These are phyloP conservation scores for Oreochromis tanganicae DNA, from an alignment of 2,113 vertebrate species.

Conservation along the genomic window DNA sequence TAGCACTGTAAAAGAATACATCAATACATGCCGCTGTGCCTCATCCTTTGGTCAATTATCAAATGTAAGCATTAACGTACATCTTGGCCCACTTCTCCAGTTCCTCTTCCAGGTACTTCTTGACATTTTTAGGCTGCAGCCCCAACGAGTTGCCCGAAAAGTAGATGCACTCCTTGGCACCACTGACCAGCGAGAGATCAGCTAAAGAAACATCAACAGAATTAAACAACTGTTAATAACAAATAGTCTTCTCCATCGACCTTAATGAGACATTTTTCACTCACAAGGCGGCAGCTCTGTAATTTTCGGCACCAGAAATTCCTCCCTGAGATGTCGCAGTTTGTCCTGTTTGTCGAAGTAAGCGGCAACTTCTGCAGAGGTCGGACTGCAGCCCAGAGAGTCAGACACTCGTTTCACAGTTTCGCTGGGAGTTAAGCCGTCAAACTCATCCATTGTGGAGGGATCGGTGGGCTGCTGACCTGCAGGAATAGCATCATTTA, in stretches of 20 bases:
- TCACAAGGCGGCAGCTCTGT: slow-evolving; percentile 83
- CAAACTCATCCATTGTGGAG: slow-evolving; percentile 69
- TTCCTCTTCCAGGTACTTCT: slow-evolving; percentile 84
- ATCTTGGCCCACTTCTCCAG: slow-evolving; percentile 89
- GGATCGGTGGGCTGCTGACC: background rate
- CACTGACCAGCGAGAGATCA: slow-evolving; percentile 75
- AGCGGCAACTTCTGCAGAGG: slow-evolving; percentile 74
- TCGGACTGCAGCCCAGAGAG: slow-evolving; percentile 69
- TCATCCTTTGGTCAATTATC: background rate
- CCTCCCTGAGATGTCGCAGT: slow-evolving; percentile 73
- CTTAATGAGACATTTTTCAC: slow-evolving; percentile 3
- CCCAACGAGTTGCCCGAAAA: slow-evolving; percentile 89
- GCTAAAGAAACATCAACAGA: slow-evolving; percentile 61
- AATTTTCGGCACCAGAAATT: slow-evolving; percentile 82
- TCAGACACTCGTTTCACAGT: slow-evolving; percentile 63
- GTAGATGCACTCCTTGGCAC: slow-evolving; percentile 80
- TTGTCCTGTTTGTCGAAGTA: slow-evolving; percentile 80
- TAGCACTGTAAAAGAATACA: slow-evolving; percentile 67
- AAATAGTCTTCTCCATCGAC: background rate
- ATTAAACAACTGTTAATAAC: background rate
- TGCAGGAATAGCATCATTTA: background rate
- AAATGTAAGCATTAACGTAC: slow-evolving; percentile 62
- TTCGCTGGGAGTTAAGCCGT: slow-evolving; percentile 42
- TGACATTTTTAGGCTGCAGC: slow-evolving; percentile 83
- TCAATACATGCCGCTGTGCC: background rate